These are phyloP conservation scores for Andrena flavipes DNA, from an alignment of 2,888 invertebrate genomes.

Conservation along the genomic window DNA sequence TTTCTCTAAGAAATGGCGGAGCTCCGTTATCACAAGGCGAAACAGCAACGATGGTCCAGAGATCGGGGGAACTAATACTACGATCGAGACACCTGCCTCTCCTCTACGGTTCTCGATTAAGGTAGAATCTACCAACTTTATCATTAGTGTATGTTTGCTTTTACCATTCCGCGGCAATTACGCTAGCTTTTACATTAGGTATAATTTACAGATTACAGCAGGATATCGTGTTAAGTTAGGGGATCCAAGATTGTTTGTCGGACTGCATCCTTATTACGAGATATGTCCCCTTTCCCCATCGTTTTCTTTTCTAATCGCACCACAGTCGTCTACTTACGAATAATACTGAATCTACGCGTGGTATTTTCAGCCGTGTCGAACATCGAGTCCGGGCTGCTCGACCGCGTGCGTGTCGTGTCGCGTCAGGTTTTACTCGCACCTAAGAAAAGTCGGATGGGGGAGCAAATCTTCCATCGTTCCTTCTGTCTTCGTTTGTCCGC, in stretches of 20 bases:
- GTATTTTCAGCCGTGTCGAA: constrained; percentile 52
- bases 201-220: constrained; percentile 70
- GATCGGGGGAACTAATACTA: constrained; percentile 75
- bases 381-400: neutral
- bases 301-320: constrained; percentile 17
- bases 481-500: neutral
- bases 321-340: constrained; percentile 58
- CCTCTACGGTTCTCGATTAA: constrained; percentile 56
- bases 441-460: neutral
- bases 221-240: constrained; percentile 55
- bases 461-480: neutral
- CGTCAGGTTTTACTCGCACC: neutral
- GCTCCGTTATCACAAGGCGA: constrained; percentile 69
- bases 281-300: constrained; percentile 9
- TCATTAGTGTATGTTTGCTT: constrained; percentile 62
- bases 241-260: constrained; percentile 34
- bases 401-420: neutral
- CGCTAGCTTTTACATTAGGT: constrained; percentile 51
- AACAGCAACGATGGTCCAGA: constrained; percentile 72
- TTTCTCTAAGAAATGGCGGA: neutral
- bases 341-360: constrained; percentile 73
- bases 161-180: constrained; percentile 46
- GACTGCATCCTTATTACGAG: constrained; percentile 17
- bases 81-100: constrained; percentile 52
- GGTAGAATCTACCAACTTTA: constrained; percentile 56